phyloP scores from a whole-genome alignment of 2,113 vertebrate species.

The Phasianus colchicus region DNA sequence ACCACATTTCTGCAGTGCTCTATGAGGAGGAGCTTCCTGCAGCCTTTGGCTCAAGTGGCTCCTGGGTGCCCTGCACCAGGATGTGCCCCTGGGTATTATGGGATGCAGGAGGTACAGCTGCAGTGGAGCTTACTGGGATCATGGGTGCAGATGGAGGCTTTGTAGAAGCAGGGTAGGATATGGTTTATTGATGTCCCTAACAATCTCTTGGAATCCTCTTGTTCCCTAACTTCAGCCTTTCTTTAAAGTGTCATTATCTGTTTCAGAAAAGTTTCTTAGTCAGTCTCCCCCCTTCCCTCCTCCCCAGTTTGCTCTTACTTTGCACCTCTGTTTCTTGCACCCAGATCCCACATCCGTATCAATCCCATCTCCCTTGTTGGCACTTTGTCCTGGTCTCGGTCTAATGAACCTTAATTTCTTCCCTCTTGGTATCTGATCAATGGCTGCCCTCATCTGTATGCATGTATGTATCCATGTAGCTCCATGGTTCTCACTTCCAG shows the following conservation, averaged over 20 bases:
- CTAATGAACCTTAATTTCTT: background rate
- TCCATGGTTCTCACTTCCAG: background rate
- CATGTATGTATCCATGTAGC: fast-evolving
- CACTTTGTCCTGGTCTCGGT: background rate
- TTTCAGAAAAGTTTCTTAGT: background rate
- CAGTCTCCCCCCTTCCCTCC: background rate
- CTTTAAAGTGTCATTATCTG: background rate
- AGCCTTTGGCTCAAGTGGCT: background rate
- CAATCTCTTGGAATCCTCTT: background rate
- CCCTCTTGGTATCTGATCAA: fast-evolving
- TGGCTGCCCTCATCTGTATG: background rate
- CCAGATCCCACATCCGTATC: background rate
- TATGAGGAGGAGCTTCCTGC: background rate
- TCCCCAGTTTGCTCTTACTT: background rate
- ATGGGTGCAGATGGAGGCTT: background rate
- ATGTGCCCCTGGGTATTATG: background rate
- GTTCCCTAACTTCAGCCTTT: background rate
- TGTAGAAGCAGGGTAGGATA: background rate
- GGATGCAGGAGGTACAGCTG: background rate
- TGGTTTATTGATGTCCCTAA: background rate
- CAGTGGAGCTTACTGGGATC: background rate
- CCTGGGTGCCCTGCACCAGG: background rate
- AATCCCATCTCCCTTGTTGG: background rate
- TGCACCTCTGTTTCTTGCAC: background rate
- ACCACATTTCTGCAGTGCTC: fast-evolving